Evolutionary conservation across 1,140 invertebrate genomes (phyloP).

Genomic region (Oryctes rhinoceros): DNA sequence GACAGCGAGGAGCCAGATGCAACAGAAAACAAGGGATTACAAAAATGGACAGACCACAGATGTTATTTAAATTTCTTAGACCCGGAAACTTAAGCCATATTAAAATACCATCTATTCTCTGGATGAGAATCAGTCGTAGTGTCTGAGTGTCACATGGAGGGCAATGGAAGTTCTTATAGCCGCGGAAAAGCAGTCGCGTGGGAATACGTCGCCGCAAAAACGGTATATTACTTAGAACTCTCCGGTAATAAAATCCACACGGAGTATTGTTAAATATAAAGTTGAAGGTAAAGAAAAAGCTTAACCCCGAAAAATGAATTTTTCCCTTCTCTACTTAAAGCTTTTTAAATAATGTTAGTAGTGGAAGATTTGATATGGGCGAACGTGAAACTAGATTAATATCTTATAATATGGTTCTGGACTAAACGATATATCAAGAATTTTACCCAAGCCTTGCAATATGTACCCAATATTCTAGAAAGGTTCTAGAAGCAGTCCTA

Average conservation of each 20-base stretch:
- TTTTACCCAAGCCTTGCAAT: too few relatives aligned
- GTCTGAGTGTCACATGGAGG: neutral
- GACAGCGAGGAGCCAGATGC: too few relatives aligned
- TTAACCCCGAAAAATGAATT: neutral
- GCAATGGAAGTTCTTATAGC: neutral
- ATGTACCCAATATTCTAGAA: too few relatives aligned
- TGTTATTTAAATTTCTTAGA: conserved; percentile 7
- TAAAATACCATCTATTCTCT: neutral
- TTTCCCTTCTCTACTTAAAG: neutral
- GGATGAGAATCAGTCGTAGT: conserved; percentile 9
- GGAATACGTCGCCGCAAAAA: neutral
- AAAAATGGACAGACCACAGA: neutral
- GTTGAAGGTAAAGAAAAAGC: neutral
- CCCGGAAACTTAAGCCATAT: neutral
- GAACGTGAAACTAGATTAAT: too few relatives aligned
- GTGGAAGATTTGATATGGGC: too few relatives aligned
- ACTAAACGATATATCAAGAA: too few relatives aligned
- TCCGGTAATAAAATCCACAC: neutral
- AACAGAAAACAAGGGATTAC: neutral
- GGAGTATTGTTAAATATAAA: neutral
- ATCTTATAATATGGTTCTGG: too few relatives aligned
- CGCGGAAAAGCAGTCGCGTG: neutral
- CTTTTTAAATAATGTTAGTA: neutral
- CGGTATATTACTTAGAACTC: neutral
- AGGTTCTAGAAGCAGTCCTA: too few relatives aligned